These are phyloP conservation scores for Lipotes vexillifer DNA, from an alignment of 2,113 vertebrate genomes.

Conservation along the genomic window DNA sequence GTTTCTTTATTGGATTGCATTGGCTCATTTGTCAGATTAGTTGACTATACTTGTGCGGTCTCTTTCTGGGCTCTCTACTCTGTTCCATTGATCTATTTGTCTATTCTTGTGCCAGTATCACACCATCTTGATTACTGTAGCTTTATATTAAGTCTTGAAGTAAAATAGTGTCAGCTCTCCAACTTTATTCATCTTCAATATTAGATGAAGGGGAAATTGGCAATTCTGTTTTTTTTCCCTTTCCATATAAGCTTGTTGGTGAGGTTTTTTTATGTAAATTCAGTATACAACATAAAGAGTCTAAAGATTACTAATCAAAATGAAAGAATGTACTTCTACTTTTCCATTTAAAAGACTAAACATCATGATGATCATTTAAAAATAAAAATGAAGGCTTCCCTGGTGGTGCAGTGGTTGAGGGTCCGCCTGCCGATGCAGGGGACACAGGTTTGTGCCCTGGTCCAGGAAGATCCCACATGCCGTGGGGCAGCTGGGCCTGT, in stretches of 20 bases:
- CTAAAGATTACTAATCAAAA: neutral
- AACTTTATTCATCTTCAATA: neutral
- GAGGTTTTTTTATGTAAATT: neutral
- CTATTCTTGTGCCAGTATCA: neutral
- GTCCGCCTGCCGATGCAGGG: too few species aligned
- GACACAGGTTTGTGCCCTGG: too few species aligned
- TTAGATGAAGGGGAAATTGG: neutral
- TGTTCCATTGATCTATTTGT: neutral
- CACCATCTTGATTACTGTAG: neutral
- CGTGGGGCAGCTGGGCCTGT: fast-evolving
- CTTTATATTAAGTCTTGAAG: neutral
- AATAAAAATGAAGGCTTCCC: neutral
- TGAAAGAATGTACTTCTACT: neutral
- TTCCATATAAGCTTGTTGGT: neutral
- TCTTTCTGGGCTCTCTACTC: neutral
- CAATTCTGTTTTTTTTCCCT: neutral
- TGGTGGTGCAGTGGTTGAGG: too few species aligned
- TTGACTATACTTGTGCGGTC: neutral
- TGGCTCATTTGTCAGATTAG: neutral
- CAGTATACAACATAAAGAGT: neutral
- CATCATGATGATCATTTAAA: neutral
- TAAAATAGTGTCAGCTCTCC: neutral
- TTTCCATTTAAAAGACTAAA: neutral
- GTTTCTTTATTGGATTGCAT: neutral
- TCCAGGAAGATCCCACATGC: too few species aligned